Evolutionary conservation across 2,113 vertebrate species (phyloP).

Genomic region (Bos taurus): DNA sequence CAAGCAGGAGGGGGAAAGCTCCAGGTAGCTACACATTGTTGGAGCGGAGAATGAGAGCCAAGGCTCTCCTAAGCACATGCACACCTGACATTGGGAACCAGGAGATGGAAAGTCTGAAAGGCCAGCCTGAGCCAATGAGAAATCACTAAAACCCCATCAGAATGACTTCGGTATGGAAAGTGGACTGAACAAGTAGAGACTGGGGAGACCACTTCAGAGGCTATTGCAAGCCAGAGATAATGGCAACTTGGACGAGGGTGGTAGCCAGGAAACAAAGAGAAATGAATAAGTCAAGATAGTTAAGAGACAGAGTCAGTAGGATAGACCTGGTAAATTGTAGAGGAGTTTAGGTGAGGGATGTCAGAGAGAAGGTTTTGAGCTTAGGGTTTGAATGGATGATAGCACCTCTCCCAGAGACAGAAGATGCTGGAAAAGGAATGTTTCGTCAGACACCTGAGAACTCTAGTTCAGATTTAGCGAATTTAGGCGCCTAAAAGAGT

Average conservation of each 20-base stretch:
- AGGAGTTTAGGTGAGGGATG: background rate
- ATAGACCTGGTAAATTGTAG: background rate
- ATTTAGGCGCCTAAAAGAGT: background rate
- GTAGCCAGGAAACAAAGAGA: background rate
- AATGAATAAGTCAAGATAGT: background rate
- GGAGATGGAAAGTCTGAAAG: background rate
- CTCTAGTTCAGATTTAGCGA: background rate
- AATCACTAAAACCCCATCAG: background rate
- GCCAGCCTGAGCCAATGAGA: background rate
- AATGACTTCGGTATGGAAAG: background rate
- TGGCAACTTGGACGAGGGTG: background rate
- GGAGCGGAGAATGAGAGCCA: background rate
- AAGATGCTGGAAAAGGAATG: background rate
- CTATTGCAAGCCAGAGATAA: background rate
- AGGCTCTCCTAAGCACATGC: background rate
- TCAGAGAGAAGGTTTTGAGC: background rate
- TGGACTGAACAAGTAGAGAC: background rate
- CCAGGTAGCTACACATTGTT: background rate
- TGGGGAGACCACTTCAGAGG: background rate
- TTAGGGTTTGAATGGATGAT: background rate
- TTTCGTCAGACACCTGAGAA: background rate
- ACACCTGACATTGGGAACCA: background rate
- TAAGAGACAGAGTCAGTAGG: background rate
- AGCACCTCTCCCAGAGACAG: background rate
- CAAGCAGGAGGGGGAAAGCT: background rate